Base-by-base conservation (phyloP, 2,113 vertebrate genomes). In the Oryzias javanicus region DNA sequence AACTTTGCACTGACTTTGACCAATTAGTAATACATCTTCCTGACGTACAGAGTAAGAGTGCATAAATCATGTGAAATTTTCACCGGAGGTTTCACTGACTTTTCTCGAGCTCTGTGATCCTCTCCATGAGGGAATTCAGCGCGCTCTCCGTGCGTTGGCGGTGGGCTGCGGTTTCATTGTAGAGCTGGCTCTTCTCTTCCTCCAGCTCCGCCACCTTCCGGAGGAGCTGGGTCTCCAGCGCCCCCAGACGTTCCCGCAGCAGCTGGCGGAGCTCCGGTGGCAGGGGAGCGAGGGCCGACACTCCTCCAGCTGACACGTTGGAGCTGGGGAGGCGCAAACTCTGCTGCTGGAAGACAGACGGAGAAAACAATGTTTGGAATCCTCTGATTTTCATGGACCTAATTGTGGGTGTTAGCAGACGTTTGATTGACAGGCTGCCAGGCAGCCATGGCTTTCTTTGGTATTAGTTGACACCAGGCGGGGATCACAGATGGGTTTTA, bases 161-260 rank as follows among this genome's bases (percentile, higher is more conserved):
- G 74, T 99, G 96, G 57, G 93, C 94, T 0, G 94, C 92, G 0
- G 94, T 98, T 88, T 99, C 96, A 0, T 99, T 99, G 88, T 95
- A 96, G 6, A 99, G 94, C 88, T 94, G 88, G 16, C 92, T 95
- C 69, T 97, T 98, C 85, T 99, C 96, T 49, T 97, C 94, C 89
- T 99, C 95, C 40, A 99, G 92, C 86, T 98, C 95, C 0, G 94
- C 91, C 89, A 98, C 97, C 87, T 96, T 97, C 83, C 88, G 93
- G 13, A 98, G 88, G 25, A 99, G 93, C 65, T 98, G 97, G 42
- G 91, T 92, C 83, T 99, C 97, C 76, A 99, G 91, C 14, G 94
- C 94, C 13, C 92, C 94, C 0, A 99, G 94, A 27, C 95, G 91
- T 45, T 88, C 91, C 67, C 95, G 94, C 4, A 99, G 94, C 88